Percentiles rank a stretch among this genome's conserved stretches.
These are phyloP conservation scores for Heliconius hortense DNA, from an alignment of 2,888 invertebrate genomes.

Conservation along the genomic window DNA sequence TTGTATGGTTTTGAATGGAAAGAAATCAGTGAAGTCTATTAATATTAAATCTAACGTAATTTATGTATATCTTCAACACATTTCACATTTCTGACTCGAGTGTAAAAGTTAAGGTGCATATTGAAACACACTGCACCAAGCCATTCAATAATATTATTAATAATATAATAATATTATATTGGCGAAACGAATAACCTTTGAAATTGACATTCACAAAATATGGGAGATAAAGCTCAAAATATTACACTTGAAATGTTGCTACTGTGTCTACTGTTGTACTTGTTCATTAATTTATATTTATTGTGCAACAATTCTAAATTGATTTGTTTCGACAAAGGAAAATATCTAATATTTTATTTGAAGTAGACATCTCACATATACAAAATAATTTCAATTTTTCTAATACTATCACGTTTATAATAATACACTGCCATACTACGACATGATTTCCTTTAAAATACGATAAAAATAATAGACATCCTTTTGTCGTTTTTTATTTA, in stretches of 20 bases:
- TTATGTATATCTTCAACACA: background rate
- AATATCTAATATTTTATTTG: too few relatives aligned
- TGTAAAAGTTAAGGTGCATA: too few relatives aligned
- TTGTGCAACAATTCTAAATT: background rate
- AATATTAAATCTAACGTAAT: background rate
- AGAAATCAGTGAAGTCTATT: background rate
- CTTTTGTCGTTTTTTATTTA: background rate
- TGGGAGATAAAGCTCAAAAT: slow-evolving; percentile 14
- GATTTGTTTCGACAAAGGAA: too few relatives aligned
- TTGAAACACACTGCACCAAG: too few relatives aligned
- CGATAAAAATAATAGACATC: background rate
- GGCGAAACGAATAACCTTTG: background rate
- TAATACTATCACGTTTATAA: too few relatives aligned
- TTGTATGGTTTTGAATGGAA: background rate
- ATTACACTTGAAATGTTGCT: slow-evolving; percentile 7
- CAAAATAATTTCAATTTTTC: too few relatives aligned
- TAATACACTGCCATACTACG: too few relatives aligned
- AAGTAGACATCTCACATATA: too few relatives aligned
- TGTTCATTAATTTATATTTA: background rate
- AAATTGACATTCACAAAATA: slow-evolving; percentile 22
- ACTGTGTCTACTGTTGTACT: too few relatives aligned
- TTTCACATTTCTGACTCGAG: background rate
- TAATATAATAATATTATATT: too few relatives aligned
- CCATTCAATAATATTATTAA: too few relatives aligned
- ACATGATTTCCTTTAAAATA: background rate